Base-by-base conservation (phyloP, 2,888 invertebrate species). In the Lamproptera curius region DNA sequence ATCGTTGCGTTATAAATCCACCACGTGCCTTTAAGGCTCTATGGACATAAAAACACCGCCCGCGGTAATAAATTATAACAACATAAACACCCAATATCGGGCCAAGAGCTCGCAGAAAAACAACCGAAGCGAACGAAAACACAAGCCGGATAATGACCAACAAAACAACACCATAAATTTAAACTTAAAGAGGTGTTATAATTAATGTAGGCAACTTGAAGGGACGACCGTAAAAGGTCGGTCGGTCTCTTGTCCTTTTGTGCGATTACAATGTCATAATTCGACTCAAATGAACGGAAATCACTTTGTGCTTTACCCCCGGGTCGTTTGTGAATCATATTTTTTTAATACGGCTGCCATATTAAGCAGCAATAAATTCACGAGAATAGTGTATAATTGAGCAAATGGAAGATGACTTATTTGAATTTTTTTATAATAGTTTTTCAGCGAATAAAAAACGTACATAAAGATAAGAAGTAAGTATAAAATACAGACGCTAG, bases 121-220 rank as follows among this genome's bases (percentile, higher is more conserved):
- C 55, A 55, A 58, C 58, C 43, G 42, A 51, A 53, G 50, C 42
- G 59, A 59, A 58, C 63, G n/a, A n/a, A n/a, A n/a, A 61, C 66
- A 59, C 65, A 71, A 68, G 66, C 66, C 60, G 62, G 64, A 69
- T 78, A 83, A 84, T 79, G 75, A 78, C 72, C 65, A 77, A 80
- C 78, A 79, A 81, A 83, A 80, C 73, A 69, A 67, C 68, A 63
- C 70, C 63, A 83, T 86, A 86, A 87, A 87, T 85, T 81, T 78
- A 61, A 77, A 73, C 67, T 68, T 84, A 85, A 87, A 76, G 80
- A 86, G 85, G 86, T 85, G 86, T 84, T 79, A 84, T 85, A 84
- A 85, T 85, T 84, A 80, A 83, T 84, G 85, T 81, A 72, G 59
- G 63, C 55, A 69, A 76, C 76, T 63, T 76, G 77, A 82, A 82